phyloP scores from a whole-genome alignment of 2,888 invertebrate genomes.

The Heterodera filipjevi region DNA sequence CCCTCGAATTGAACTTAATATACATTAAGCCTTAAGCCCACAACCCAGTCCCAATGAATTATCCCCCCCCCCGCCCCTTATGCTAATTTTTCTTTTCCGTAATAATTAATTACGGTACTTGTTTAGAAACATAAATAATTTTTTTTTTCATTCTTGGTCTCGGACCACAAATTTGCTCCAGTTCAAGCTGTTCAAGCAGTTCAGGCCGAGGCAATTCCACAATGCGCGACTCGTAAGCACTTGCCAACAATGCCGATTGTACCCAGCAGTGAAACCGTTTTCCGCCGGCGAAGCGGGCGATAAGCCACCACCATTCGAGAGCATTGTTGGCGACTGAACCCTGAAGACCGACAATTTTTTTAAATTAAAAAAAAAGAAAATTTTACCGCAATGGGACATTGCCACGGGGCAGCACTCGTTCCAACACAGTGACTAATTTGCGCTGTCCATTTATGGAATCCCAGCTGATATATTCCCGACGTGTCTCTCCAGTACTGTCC shows the following conservation, averaged over 20 bases:
- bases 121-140: too few relatives aligned
- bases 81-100: too few relatives aligned
- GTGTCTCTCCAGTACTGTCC: slow-evolving; percentile 22
- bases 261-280: neutral
- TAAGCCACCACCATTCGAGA: neutral
- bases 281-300: neutral
- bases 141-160: slow-evolving; percentile 28
- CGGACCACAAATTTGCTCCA: slow-evolving; percentile 50
- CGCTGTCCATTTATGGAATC: slow-evolving; percentile 56
- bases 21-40: too few relatives aligned
- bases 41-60: too few relatives aligned
- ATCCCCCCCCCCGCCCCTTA: too few relatives aligned
- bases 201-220: slow-evolving; percentile 46
- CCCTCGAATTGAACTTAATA: too few relatives aligned
- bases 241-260: slow-evolving; percentile 35
- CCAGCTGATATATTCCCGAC: slow-evolving; percentile 51
- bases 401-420: slow-evolving; percentile 55
- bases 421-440: slow-evolving; percentile 58
- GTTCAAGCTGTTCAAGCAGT: slow-evolving; percentile 50
- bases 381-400: slow-evolving; percentile 42
- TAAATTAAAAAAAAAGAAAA: neutral
- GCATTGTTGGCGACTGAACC: neutral
- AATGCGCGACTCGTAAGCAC: slow-evolving; percentile 56
- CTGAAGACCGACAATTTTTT: too few relatives aligned
- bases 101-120: too few relatives aligned